Percentiles rank a stretch among this genome's conserved stretches.
These are phyloP conservation scores for Mastomys natalensis DNA, from an alignment of 2,113 vertebrate species.

Conservation along the genomic window DNA sequence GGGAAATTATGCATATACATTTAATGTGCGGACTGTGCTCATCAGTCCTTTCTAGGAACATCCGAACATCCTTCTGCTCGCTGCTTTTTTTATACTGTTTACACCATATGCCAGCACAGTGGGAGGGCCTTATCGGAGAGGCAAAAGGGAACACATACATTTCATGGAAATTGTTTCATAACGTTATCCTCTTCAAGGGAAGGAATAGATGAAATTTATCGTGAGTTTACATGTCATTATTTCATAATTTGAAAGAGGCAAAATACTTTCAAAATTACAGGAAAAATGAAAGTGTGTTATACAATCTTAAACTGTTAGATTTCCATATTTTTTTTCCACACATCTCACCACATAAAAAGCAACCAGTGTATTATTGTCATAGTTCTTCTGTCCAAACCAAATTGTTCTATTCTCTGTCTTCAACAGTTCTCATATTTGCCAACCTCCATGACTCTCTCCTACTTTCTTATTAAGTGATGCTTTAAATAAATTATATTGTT, in stretches of 20 bases:
- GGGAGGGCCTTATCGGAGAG: background rate
- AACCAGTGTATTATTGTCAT: background rate
- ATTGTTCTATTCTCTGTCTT: background rate
- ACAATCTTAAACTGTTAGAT: background rate
- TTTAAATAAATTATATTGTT: background rate
- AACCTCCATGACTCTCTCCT: background rate
- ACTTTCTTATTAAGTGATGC: slow-evolving; percentile 10
- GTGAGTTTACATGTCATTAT: background rate
- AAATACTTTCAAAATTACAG: background rate
- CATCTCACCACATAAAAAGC: background rate
- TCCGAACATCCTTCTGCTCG: slow-evolving; percentile 68
- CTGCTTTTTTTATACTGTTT: slow-evolving; percentile 43
- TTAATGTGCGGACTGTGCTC: slow-evolving; percentile 64
- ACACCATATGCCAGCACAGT: slow-evolving; percentile 39
- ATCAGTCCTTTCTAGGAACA: slow-evolving; percentile 68
- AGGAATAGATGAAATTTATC: background rate
- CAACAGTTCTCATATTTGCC: background rate
- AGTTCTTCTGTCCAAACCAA: background rate
- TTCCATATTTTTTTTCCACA: background rate
- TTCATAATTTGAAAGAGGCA: background rate
- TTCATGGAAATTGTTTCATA: slow-evolving; percentile 45
- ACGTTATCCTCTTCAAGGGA: slow-evolving; percentile 4
- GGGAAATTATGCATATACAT: slow-evolving; percentile 76
- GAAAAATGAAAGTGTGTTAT: background rate
- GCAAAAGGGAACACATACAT: slow-evolving; percentile 48